Evolutionary conservation across 2,888 invertebrate species (phyloP).

Genomic region (Lithodes maja): DNA sequence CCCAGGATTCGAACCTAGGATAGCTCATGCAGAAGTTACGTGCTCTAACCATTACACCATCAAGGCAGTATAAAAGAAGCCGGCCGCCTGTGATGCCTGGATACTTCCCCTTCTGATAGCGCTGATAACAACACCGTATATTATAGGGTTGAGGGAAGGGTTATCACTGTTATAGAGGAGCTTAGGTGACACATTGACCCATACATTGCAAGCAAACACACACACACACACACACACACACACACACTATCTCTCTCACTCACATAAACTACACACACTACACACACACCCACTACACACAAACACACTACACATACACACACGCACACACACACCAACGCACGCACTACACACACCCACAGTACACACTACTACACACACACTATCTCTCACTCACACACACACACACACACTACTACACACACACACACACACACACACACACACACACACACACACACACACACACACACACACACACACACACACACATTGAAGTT

Average conservation of each 20-base stretch:
- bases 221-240: slow-evolving; percentile 1
- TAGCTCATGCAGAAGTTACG: no score
- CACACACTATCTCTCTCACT: neutral
- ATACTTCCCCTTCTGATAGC: no score
- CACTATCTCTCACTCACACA: neutral
- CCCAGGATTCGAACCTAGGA: no score
- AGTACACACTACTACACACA: slow-evolving; percentile 6
- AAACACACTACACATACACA: neutral
- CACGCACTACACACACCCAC: neutral
- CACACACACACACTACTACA: slow-evolving; percentile 32
- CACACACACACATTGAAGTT: no score
- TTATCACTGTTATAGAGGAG: no score
- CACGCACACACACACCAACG: slow-evolving; percentile 17
- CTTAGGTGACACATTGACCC: neutral
- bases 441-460: slow-evolving; percentile 36
- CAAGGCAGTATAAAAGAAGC: no score
- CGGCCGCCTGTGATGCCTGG: no score
- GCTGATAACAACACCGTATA: no score
- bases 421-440: slow-evolving; percentile 39
- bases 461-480: neutral
- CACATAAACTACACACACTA: neutral
- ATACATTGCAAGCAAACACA: neutral
- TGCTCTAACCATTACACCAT: no score
- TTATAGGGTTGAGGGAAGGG: no score
- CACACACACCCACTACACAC: neutral